Evolutionary conservation across 2,113 vertebrate genomes (phyloP).

Genomic region (Catharus bicknelli): DNA sequence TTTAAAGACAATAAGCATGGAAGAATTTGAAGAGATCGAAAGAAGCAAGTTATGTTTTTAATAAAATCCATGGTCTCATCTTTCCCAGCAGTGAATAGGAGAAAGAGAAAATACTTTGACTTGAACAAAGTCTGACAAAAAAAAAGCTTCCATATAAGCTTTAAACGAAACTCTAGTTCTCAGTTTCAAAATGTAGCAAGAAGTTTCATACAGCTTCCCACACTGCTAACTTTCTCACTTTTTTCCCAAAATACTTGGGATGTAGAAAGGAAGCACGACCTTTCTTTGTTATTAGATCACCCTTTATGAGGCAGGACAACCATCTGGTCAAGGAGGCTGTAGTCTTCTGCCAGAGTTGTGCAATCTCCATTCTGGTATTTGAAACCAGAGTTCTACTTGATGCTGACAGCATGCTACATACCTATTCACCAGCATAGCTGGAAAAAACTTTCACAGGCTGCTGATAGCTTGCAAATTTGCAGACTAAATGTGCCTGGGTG

Average conservation of each 20-base stretch:
- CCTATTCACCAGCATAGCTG: background rate
- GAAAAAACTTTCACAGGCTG: background rate
- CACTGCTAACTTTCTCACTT: background rate
- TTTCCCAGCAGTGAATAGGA: background rate
- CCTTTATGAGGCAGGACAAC: background rate
- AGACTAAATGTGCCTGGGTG: background rate
- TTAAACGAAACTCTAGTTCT: background rate
- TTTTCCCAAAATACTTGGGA: background rate
- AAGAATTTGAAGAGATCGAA: slow-evolving; percentile 58
- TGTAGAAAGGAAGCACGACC: background rate
- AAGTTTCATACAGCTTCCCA: background rate
- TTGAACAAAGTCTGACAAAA: background rate
- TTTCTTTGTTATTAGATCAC: background rate
- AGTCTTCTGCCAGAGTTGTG: background rate
- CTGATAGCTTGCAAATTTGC: background rate
- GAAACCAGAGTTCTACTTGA: background rate
- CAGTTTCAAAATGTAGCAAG: background rate
- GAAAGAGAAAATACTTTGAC: background rate
- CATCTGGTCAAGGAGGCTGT: background rate
- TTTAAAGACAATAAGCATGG: slow-evolving; percentile 54
- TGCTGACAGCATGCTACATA: rapidly evolving
- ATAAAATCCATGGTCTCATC: background rate
- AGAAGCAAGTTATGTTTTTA: background rate
- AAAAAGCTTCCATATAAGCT: background rate
- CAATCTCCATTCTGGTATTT: background rate